Evolutionary conservation across 30 jellyfish, hydroid and myxozoan species (phyloP).

Genomic region (Hydra vulgaris): DNA sequence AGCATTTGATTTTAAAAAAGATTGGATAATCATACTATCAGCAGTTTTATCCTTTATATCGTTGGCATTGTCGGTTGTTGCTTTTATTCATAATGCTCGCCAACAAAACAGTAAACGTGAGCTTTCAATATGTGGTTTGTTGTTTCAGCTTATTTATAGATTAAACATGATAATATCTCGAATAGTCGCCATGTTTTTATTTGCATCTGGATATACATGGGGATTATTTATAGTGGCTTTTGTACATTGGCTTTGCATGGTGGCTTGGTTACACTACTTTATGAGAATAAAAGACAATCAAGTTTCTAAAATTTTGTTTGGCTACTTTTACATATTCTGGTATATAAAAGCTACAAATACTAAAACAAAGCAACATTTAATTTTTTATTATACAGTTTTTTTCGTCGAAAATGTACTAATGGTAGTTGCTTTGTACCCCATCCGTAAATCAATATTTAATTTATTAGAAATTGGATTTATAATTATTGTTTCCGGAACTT

Average conservation of each 20-base stretch:
- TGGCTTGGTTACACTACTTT: conserved; percentile 64
- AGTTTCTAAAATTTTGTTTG: no score
- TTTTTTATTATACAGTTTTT: no score
- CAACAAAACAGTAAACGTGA: conserved; percentile 29
- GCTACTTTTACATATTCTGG: no score
- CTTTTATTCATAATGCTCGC: conserved; percentile 59
- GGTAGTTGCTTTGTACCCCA: no score
- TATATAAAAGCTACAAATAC: no score
- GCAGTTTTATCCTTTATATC: conserved; percentile 48
- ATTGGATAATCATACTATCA: conserved; percentile 61
- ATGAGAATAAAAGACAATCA: no score
- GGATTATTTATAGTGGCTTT: conserved; percentile 28
- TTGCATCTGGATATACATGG: conserved; percentile 45
- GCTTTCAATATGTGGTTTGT: conserved; percentile 39
- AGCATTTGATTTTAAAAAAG: conserved; percentile 29
- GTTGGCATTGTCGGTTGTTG: conserved; percentile 65
- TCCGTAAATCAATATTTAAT: no score
- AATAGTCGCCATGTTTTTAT: conserved; percentile 44
- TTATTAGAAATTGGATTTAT: no score
- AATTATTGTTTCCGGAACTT: no score
- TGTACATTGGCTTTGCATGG: conserved; percentile 53
- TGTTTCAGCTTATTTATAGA: conserved; percentile 52
- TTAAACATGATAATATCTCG: conserved; percentile 67
- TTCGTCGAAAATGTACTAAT: no score
- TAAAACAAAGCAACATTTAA: no score